Evolutionary conservation across 1,140 invertebrate species (phyloP), one percentile per base, ranked within the genome.

Genomic region (Drosophila seguyi): DNA sequence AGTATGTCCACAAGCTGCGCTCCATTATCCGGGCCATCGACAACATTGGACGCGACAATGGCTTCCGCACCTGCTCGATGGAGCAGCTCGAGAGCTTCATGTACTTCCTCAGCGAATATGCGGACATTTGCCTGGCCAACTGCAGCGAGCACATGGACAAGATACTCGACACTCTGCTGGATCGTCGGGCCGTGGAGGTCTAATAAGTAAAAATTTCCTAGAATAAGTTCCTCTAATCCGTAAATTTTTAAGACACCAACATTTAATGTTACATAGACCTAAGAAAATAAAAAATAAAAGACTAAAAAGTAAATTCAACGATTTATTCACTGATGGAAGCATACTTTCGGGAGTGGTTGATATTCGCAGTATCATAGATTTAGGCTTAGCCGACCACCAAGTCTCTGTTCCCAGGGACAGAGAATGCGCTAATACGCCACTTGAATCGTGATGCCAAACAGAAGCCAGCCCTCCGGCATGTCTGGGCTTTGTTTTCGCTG

Each of bases 141-240:
- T 92, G 91, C 72, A 90, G 77, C 27, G 75, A 84, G 45, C 91
- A 92, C 34, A 92, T 92, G 72, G 79, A 90, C 25, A 80, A 80
- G 48, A 91, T 92, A 6, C 45, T 92, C 8, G 91, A 92, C 29
- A 84, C 81, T 7, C 44, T 92, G 6, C 25, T 92, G 39, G 75
- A 87, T 34, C 78, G 71, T 16, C 81, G 81, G 11, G 62, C 81
- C 8, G 84, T 86, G 8, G 44, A 62, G 14, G 75, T 90, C 36
- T 80, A 61, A 18, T 1, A 5, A 29, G 5, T 45, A 53, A 31
- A 20, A 22, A 41, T 22, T 50, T 22, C 14, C 27, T 50, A 50
- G n/a, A 31, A 10, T 42, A 31, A 44, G n/a, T 41, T 48, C 29
- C 42, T 18, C 25, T 69, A 50, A 45, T 36, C 29, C 44, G 55